A percentile compares a stretch with the other conserved stretches of the same genome.
Evolutionary conservation across 2,888 invertebrate genomes (phyloP).

Genomic region (Keiferia lycopersicella): DNA sequence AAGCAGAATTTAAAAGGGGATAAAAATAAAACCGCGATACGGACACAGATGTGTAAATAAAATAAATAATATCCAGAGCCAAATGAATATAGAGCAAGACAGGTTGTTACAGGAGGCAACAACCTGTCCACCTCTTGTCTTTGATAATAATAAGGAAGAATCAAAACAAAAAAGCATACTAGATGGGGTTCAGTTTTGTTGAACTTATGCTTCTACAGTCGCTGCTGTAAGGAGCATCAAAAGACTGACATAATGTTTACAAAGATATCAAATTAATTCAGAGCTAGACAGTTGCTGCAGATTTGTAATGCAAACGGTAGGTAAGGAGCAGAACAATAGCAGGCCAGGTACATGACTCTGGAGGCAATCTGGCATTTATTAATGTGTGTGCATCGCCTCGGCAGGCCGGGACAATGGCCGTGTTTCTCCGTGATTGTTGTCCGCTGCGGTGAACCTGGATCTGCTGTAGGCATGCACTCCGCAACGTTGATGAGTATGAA

Average conservation of each 20-base stretch:
- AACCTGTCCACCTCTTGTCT: no score
- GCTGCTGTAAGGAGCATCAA: not conserved
- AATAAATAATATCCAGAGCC: no score
- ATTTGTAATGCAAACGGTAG: constrained; percentile 34
- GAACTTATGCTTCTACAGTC: no score
- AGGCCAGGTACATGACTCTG: constrained; percentile 33
- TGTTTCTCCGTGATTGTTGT: constrained; percentile 56
- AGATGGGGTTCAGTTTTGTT: no score
- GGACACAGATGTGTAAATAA: no score
- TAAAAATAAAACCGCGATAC: no score
- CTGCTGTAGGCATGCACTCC: constrained; percentile 42
- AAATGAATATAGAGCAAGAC: no score
- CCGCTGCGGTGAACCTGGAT: constrained; percentile 46
- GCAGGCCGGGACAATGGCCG: constrained; percentile 57
- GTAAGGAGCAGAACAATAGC: constrained; percentile 32
- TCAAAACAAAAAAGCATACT: no score
- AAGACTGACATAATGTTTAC: not conserved
- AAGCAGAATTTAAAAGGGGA: not conserved
- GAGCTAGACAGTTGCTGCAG: constrained; percentile 24
- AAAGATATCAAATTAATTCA: constrained; percentile 13
- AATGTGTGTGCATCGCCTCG: constrained; percentile 60
- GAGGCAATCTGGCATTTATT: constrained; percentile 60
- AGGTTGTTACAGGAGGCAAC: no score
- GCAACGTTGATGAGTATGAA: constrained; percentile 20
- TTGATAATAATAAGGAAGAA: no score